Evolutionary conservation across 2,113 vertebrate species (phyloP).

Genomic region (Coracopsis vasa): DNA sequence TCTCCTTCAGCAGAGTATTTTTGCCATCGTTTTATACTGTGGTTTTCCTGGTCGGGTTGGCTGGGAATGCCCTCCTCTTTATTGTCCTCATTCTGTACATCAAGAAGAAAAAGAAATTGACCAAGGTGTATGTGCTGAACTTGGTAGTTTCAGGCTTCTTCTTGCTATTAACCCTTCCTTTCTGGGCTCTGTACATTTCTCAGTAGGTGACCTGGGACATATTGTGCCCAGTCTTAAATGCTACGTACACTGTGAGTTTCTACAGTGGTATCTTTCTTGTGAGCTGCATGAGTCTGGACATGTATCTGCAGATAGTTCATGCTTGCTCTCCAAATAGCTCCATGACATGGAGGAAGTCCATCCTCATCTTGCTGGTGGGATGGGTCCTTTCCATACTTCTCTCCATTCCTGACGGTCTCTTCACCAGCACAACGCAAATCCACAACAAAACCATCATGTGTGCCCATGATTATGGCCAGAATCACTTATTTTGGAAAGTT

Average conservation of each 20-base stretch:
- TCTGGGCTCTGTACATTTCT: constrained; percentile 70
- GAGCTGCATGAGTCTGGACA: constrained; percentile 76
- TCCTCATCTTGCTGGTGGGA: not conserved
- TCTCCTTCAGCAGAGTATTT: constrained; percentile 67
- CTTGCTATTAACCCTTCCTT: constrained; percentile 74
- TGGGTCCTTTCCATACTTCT: constrained; percentile 69
- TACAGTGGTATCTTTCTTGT: constrained; percentile 79
- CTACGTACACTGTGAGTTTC: constrained; percentile 71
- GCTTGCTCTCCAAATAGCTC: not conserved
- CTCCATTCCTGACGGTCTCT: constrained; percentile 71
- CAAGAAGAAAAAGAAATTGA: constrained; percentile 39
- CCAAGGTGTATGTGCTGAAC: constrained; percentile 70
- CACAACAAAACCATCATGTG: constrained; percentile 37
- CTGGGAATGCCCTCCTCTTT: constrained; percentile 64
- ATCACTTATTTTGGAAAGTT: constrained; percentile 68
- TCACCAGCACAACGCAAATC: constrained; percentile 47
- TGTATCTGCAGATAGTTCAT: constrained; percentile 66
- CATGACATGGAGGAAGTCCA: not conserved
- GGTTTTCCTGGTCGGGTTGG: constrained; percentile 65
- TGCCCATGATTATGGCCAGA: constrained; percentile 57
- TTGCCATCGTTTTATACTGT: constrained; percentile 69
- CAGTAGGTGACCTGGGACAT: constrained; percentile 71
- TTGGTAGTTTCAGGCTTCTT: constrained; percentile 75
- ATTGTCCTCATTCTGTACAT: constrained; percentile 32
- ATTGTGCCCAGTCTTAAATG: constrained; percentile 70